Percentiles rank a stretch among this genome's conserved stretches.
These are phyloP conservation scores for Drosophila eohydei DNA, from an alignment of 2,888 invertebrate genomes.

Conservation along the genomic window DNA sequence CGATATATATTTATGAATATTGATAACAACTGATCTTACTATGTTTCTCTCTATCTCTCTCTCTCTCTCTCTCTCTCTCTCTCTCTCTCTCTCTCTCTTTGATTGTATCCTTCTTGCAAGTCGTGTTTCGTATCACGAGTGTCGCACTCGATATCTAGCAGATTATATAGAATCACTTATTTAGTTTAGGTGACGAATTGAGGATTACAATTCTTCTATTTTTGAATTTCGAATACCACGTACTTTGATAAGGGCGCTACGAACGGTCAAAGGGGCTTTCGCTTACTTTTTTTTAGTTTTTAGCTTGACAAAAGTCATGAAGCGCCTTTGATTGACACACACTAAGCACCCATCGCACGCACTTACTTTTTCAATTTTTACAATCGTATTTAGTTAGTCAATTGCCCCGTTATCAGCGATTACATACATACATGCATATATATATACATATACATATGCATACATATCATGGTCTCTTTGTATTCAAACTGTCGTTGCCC, in stretches of 20 bases:
- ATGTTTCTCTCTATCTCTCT: too few relatives aligned
- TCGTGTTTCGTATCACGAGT: not conserved
- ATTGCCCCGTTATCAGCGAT: constrained; percentile 5
- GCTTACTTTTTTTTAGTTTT: not conserved
- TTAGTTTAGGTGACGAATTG: constrained; percentile 1
- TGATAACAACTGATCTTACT: not conserved
- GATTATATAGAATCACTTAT: not conserved
- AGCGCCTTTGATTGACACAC: constrained; percentile 44
- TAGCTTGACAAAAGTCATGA: constrained; percentile 15
- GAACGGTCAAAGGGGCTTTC: constrained; percentile 45
- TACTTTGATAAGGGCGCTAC: constrained; percentile 50
- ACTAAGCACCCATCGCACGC: constrained; percentile 15
- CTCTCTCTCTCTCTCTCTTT: not conserved
- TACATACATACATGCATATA: not conserved
- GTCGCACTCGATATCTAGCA: not conserved
- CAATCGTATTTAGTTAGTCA: constrained; percentile 7
- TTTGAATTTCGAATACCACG: constrained; percentile 34
- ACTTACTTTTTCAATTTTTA: constrained; percentile 1
- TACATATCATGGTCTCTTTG: constrained; percentile 5
- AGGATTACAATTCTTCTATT: not conserved
- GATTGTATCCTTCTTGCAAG: not conserved
- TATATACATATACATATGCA: not conserved
- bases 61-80: not conserved
- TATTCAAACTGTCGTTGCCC: constrained; percentile 9
- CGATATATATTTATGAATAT: not conserved